phyloP scores from a whole-genome alignment of 2,797 vertebrate species.

The Gastrophryne carolinensis region DNA sequence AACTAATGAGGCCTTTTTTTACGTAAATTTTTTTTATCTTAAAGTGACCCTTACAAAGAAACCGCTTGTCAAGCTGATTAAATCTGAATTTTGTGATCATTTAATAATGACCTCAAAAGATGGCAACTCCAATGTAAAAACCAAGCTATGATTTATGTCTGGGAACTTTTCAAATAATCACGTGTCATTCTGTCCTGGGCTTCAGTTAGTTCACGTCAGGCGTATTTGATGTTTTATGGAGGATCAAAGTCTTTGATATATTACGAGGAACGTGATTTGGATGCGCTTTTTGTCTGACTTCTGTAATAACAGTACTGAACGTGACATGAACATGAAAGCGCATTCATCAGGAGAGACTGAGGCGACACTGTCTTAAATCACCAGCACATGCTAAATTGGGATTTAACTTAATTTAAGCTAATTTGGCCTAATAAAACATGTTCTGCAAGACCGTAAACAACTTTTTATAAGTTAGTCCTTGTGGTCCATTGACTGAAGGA shows the following conservation, averaged over 20 bases:
- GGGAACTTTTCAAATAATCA: background rate
- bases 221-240: slow-evolving; percentile 11
- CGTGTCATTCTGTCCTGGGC: background rate
- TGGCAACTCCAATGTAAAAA: background rate
- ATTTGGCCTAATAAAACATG: slow-evolving; percentile 5
- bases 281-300: slow-evolving; percentile 41
- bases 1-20: no score
- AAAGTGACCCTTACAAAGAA: background rate
- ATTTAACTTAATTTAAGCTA: slow-evolving; percentile 24
- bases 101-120: background rate
- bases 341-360: slow-evolving; percentile 23
- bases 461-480: background rate
- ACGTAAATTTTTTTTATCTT: background rate
- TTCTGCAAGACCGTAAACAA: slow-evolving; percentile 2
- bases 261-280: slow-evolving; percentile 25
- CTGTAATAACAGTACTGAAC: slow-evolving; percentile 21
- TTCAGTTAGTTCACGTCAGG: slow-evolving; percentile 3
- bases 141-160: no score
- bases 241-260: slow-evolving; percentile 26
- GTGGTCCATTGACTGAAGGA: background rate
- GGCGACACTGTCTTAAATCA: slow-evolving; percentile 13
- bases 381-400: slow-evolving; percentile 2
- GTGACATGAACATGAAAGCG: slow-evolving; percentile 32
- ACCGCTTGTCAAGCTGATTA: background rate
- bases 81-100: background rate